Base-by-base conservation (phyloP, 2,888 invertebrate species). In the Pyralis farinalis region DNA sequence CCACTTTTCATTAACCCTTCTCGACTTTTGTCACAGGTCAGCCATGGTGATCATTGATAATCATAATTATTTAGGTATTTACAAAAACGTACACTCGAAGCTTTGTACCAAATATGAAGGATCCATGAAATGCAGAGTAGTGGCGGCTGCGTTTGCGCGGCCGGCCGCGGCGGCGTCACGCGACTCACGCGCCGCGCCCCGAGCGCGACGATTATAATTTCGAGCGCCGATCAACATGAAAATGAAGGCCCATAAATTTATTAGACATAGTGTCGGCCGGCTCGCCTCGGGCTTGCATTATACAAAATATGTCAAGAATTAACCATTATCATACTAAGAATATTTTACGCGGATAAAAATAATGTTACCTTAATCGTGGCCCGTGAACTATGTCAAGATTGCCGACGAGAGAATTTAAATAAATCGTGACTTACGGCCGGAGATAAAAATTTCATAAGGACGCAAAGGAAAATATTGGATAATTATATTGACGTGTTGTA, bases 201-300 rank as follows among this genome's bases (percentile, higher is more conserved):
- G 61, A 85, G 86, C 85, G 60, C 79, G 78, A 72, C 81, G 82
- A 84, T 86, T 85, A 87, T 86, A 80, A 85, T 81, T 87, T 84
- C 78, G 84, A 85, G 73, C 80, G 67, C 78, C 87, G 86, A 85
- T 87, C 85, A 86, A 84, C 85, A 83, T 85, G 81, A 86, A 86
- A 85, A 86, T 85, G 84, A 76, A 83, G 72, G 81, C 69, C 74
- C 84, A 85, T 87, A 88, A 87, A 87, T 88, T 88, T 88, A 87
- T 88, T 87, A 87, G 88, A 87, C 88, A 84, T 83, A 86, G 86
- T 86, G 87, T 87, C 86, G 85, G 88, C 70, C 67, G 58, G 55
- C 53, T 69, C 55, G 85, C 88, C 85, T 51, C 67, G 45, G 85
- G 87, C 84, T 66, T 68, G 81, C 77, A 87, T 88, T 88, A 86